Conservation (phyloP, 2,888 invertebrate genomes). For the Lomographa bimaculata region DNA sequence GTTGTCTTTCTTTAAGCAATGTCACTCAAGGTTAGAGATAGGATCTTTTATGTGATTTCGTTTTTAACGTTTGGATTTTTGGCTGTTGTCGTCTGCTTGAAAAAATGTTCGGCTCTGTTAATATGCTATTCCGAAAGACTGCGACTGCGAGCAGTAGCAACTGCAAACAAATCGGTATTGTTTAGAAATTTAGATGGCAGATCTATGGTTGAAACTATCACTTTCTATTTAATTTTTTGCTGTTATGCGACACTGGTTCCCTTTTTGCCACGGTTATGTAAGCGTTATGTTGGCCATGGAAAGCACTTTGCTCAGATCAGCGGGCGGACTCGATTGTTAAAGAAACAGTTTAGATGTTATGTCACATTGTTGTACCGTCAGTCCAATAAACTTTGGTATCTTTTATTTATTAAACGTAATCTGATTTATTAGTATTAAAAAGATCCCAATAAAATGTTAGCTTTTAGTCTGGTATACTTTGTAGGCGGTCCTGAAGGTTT, state of each 20-base stretch:
- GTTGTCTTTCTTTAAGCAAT: slow-evolving; percentile 12
- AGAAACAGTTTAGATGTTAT: slow-evolving; percentile 28
- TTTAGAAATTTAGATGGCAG: too few species aligned
- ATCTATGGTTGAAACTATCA: not conserved
- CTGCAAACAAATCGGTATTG: too few species aligned
- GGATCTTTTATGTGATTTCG: slow-evolving; percentile 11
- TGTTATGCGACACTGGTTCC: slow-evolving; percentile 23
- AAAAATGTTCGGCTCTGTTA: too few species aligned
- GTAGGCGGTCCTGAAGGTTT: too few species aligned
- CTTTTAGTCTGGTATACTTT: too few species aligned
- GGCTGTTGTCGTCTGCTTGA: not conserved
- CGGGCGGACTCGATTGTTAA: slow-evolving; percentile 20
- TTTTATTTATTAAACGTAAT: too few species aligned
- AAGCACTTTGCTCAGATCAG: slow-evolving; percentile 18
- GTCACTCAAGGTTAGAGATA: slow-evolving; percentile 26
- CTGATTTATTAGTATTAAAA: too few species aligned
- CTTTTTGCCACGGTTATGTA: slow-evolving; percentile 23
- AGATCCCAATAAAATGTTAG: too few species aligned
- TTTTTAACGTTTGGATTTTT: slow-evolving; percentile 1
- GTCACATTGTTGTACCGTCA: slow-evolving; percentile 21
- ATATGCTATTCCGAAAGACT: too few species aligned
- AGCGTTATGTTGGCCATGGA: slow-evolving; percentile 25
- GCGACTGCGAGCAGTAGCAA: too few species aligned
- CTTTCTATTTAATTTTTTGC: slow-evolving; percentile 22
- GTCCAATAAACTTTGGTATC: too few species aligned